Conservation (phyloP, 2,797 vertebrate species). For the Helarctos malayanus region DNA sequence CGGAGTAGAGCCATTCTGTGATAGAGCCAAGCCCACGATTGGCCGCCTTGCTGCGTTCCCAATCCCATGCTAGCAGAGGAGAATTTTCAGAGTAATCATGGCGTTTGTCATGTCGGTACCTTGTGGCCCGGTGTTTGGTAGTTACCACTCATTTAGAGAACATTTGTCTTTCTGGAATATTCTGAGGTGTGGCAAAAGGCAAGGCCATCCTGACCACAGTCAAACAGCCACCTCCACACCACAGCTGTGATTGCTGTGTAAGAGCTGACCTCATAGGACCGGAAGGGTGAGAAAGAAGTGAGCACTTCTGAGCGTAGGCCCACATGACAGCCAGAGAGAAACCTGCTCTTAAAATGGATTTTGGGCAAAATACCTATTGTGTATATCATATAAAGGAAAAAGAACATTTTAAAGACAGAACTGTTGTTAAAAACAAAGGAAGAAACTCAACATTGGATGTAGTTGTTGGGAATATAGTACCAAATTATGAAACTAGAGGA, state of each 20-base stretch:
- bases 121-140: neutral
- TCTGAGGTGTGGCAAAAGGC: neutral
- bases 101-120: rapidly evolving
- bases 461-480: too few relatives aligned
- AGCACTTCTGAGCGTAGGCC: rapidly evolving
- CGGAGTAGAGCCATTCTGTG: neutral
- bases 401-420: neutral
- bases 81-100: rapidly evolving
- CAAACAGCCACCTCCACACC: rapidly evolving
- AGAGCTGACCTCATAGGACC: rapidly evolving
- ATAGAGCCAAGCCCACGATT: rapidly evolving
- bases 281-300: too few relatives aligned
- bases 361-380: neutral
- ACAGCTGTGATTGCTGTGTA: rapidly evolving
- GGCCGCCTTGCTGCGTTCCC: neutral
- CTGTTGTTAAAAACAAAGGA: rapidly evolving
- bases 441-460: rapidly evolving
- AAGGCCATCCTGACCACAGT: rapidly evolving
- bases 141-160: rapidly evolving
- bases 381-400: neutral
- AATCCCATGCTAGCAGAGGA: neutral
- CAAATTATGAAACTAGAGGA: neutral
- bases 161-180: neutral
- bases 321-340: neutral
- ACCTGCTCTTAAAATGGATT: neutral